A percentile compares a stretch with the other conserved stretches of the same genome.
Conservation (phyloP, 1,140 invertebrate genomes). For the Sitobion miscanthi region DNA sequence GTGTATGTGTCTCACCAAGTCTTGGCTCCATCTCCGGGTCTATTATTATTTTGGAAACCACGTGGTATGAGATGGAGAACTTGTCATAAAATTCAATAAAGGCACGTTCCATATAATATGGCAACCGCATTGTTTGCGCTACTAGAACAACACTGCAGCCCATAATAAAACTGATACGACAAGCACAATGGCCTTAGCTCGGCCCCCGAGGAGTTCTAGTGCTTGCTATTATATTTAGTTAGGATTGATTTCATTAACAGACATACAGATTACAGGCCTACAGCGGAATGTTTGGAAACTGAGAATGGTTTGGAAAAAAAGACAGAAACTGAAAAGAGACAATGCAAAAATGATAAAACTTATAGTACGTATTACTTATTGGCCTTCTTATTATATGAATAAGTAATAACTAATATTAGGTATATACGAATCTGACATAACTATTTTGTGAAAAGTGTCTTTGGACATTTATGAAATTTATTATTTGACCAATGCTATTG, state of each 20-base stretch:
- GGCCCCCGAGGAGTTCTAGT: slow-evolving; percentile 10
- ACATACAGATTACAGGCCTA: background rate
- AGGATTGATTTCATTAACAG: slow-evolving; percentile 6
- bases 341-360: background rate
- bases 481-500: too few species aligned
- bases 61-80: background rate
- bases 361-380: background rate
- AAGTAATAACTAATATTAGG: too few species aligned
- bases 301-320: background rate
- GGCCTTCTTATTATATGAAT: too few species aligned
- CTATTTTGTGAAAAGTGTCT: too few species aligned
- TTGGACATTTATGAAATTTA: too few species aligned
- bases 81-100: slow-evolving; percentile 17
- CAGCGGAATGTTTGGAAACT: background rate
- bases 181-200: slow-evolving; percentile 20
- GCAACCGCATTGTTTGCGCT: background rate
- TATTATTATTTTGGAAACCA: slow-evolving; percentile 1
- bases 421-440: too few species aligned
- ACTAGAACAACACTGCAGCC: background rate
- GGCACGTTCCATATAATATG: background rate
- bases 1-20: background rate
- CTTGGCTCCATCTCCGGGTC: background rate
- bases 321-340: background rate
- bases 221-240: background rate
- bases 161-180: background rate